Base-by-base conservation (phyloP, 2,113 vertebrate species). In the Myotis brandtii region DNA sequence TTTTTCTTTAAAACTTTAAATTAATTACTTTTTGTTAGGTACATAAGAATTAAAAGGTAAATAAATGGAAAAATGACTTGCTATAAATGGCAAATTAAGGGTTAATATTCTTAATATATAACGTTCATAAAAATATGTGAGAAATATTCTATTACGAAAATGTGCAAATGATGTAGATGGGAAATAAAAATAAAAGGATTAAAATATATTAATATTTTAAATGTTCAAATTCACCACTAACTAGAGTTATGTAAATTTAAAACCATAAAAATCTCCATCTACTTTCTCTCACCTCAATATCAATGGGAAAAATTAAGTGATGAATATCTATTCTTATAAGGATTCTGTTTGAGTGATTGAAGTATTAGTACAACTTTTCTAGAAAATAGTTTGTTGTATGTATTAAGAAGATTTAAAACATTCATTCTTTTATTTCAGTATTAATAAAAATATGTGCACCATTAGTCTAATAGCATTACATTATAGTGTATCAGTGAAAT, bases 1-100 rank as follows among this genome's bases (percentile, higher is more conserved):
- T 82, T 94, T 91, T n/a, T 76, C 34, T 70, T 46, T 70, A 83
- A 79, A 83, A 93, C 11, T 94, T 89, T 70, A 70, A 94, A 92
- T 81, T 18, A 52, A 40, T 50, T 80, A 66, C 25, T 67, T 69
- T 67, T 91, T 88, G 6, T 87, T 34, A 72, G 25, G 16, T 30
- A 48, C 46, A 70, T 75, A 75, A 72, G 76, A 86, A 81, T 76
- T 76, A 70, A 88, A 87, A 40, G 73, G 16, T 34, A 92, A 97
- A 83, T 81, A 84, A 89, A 82, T 79, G 37, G 21, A 23, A 50
- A 81, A 81, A 91, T 30, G 34, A 89, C 79, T 79, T 54, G 11
- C 20, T 66, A 37, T 11, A 52, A 91, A 52, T 88, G 16, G 43
- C 72, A 85, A 32, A 69, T 73, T 76, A 79, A 69, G 32, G 9